Evolutionary conservation across 2,888 invertebrate genomes (phyloP).

Genomic region (Copidosoma aretas): DNA sequence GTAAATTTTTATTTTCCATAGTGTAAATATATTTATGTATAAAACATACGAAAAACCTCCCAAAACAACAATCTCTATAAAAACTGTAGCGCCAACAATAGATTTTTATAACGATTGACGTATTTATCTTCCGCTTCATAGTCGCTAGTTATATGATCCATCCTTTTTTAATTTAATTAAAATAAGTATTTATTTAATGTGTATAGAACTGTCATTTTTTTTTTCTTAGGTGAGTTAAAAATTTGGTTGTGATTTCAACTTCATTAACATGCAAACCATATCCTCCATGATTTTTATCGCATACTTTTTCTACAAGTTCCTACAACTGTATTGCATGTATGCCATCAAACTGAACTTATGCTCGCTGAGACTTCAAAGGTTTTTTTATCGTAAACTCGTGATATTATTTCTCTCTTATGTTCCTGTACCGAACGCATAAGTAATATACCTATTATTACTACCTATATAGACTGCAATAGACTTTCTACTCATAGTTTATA

Average conservation of each 20-base stretch:
- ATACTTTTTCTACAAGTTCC: neutral
- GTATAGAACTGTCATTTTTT: neutral
- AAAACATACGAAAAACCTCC: conserved; percentile 2
- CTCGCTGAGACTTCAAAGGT: no score
- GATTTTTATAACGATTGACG: conserved; percentile 9
- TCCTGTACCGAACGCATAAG: neutral
- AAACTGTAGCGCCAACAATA: conserved; percentile 33
- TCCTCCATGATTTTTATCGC: neutral
- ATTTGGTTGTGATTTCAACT: no score
- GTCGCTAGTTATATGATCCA: neutral
- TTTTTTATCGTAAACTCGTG: no score
- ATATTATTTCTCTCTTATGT: neutral
- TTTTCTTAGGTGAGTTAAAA: neutral
- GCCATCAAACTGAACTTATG: no score
- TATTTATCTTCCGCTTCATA: neutral
- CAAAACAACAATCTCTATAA: conserved; percentile 31
- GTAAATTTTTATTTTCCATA: conserved; percentile 25
- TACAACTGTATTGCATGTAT: no score
- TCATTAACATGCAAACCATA: no score
- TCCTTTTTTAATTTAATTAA: neutral
- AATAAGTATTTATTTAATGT: conserved; percentile 4
- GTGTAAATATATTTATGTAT: conserved; percentile 29
- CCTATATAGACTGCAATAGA: conserved; percentile 30
- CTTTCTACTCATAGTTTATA: conserved; percentile 28
- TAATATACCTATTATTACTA: neutral